Conservation (phyloP, 2,113 vertebrate genomes). For the Camelus dromedarius region DNA sequence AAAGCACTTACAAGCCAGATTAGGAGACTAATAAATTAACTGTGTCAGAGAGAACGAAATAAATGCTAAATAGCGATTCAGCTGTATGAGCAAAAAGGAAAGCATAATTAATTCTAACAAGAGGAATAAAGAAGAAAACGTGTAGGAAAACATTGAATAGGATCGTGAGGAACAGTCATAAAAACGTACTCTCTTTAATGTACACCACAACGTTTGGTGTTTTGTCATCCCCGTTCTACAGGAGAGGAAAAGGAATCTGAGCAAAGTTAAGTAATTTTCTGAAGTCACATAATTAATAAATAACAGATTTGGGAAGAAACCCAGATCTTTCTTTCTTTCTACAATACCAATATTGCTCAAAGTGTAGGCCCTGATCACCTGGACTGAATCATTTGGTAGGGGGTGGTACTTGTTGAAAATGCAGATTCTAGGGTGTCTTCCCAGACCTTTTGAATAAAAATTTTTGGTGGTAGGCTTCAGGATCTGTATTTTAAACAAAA, state of each 20-base stretch:
- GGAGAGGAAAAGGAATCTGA: background rate
- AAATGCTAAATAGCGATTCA: constrained; percentile 40
- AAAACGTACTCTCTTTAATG: background rate
- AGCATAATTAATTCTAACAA: constrained; percentile 11
- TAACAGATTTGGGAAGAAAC: constrained; percentile 18
- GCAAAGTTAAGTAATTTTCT: background rate
- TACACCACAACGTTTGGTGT: background rate
- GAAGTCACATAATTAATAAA: background rate
- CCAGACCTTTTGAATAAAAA: constrained; percentile 27
- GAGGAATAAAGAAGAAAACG: background rate
- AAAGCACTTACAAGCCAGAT: constrained; percentile 44
- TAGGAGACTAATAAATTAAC: constrained; percentile 5
- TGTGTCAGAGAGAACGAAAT: background rate
- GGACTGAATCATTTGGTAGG: background rate
- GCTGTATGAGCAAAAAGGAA: background rate
- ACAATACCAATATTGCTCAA: background rate
- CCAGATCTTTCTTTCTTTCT: background rate
- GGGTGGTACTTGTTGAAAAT: background rate
- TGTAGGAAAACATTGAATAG: background rate
- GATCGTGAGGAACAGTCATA: background rate
- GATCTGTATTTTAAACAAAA: constrained; percentile 30
- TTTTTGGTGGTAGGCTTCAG: background rate
- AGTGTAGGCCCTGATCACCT: background rate
- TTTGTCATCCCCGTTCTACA: background rate
- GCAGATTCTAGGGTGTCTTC: background rate